A percentile compares a stretch with the other conserved stretches of the same genome.
Evolutionary conservation across 2,888 invertebrate genomes (phyloP).

Genomic region (Rotaria magnacalcarata): DNA sequence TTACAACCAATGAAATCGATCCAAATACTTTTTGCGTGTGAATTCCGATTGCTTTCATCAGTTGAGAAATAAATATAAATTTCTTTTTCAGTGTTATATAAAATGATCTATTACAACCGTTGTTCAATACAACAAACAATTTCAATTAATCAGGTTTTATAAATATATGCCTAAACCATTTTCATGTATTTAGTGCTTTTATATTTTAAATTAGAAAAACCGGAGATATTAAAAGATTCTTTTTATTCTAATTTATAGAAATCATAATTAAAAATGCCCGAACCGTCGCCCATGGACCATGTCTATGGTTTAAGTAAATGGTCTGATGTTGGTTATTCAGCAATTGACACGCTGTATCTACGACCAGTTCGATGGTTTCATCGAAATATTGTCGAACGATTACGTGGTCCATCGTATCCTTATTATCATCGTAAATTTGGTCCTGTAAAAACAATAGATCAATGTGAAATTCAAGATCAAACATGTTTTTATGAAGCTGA

Average conservation of each 20-base stretch:
- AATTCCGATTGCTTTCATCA: too few relatives aligned
- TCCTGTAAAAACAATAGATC: slow-evolving; percentile 88
- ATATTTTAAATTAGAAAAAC: too few relatives aligned
- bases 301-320: slow-evolving; percentile 5
- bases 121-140: too few relatives aligned
- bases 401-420: slow-evolving; percentile 36
- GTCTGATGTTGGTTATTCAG: neutral
- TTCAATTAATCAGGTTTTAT: too few relatives aligned
- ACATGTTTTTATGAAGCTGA: slow-evolving; percentile 85
- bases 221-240: too few relatives aligned
- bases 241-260: too few relatives aligned
- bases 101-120: too few relatives aligned
- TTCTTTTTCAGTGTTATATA: too few relatives aligned
- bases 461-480: slow-evolving; percentile 80
- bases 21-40: neutral
- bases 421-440: slow-evolving; percentile 87
- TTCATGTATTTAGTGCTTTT: too few relatives aligned
- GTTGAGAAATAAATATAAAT: neutral
- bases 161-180: too few relatives aligned
- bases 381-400: neutral
- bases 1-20: neutral
- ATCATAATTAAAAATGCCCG: neutral
- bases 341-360: neutral
- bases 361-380: slow-evolving; percentile 9
- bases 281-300: neutral